Conservation (phyloP, 2,888 invertebrate genomes). For the Apotomis betuletana region DNA sequence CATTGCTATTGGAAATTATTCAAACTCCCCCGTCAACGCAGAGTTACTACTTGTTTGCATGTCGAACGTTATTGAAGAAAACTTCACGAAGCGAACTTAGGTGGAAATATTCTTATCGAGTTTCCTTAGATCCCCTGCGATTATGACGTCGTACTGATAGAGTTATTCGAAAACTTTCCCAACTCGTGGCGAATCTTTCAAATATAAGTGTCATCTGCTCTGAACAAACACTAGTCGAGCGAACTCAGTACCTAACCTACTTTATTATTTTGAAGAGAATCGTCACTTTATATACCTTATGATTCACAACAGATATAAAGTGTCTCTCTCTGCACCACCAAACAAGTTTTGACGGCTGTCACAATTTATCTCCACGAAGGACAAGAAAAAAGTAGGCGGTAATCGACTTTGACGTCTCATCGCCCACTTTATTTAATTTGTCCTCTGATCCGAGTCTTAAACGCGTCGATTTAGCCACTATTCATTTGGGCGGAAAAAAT, state of each 20-base stretch:
- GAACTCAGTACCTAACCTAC: slow-evolving; percentile 1
- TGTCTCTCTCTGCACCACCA: slow-evolving; percentile 21
- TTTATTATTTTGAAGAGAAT: slow-evolving; percentile 4
- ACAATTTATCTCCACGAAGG: slow-evolving; percentile 21
- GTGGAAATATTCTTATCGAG: slow-evolving; percentile 25
- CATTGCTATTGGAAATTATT: slow-evolving; percentile 26
- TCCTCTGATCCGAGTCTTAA: slow-evolving; percentile 22
- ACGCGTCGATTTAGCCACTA: slow-evolving; percentile 31
- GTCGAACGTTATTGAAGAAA: slow-evolving; percentile 17
- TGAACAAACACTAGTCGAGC: slow-evolving; percentile 1
- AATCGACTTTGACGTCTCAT: slow-evolving; percentile 32
- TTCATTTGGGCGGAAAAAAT: slow-evolving; percentile 33
- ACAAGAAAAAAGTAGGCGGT: slow-evolving; percentile 35
- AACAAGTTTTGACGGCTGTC: slow-evolving; percentile 41
- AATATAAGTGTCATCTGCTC: slow-evolving; percentile 23
- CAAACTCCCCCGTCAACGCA: slow-evolving; percentile 18
- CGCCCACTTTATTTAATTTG: slow-evolving; percentile 39
- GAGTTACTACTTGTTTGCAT: slow-evolving; percentile 14
- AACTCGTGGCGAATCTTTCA: slow-evolving; percentile 17
- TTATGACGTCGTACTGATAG: slow-evolving; percentile 28
- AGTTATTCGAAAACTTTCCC: slow-evolving; percentile 31
- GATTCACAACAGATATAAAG: slow-evolving; percentile 28
- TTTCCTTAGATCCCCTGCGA: slow-evolving; percentile 14
- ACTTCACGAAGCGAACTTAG: slow-evolving; percentile 2
- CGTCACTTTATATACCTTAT: slow-evolving; percentile 27